These are phyloP conservation scores for Arctocebus calabarensis DNA, from an alignment of 2,797 vertebrate species.

Conservation along the genomic window DNA sequence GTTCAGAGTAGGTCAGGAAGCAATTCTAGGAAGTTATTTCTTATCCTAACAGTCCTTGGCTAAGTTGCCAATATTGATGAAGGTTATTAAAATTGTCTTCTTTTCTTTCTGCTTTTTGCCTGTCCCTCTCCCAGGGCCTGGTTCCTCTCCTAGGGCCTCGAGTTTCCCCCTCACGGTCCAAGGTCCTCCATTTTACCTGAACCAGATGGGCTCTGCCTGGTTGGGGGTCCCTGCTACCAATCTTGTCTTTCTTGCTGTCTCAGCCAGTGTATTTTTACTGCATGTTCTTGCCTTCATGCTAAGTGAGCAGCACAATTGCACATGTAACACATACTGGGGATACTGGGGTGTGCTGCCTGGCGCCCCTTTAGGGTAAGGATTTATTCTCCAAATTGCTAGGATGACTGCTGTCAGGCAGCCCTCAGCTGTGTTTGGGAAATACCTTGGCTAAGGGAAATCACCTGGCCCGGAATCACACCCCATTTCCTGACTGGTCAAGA, in stretches of 20 bases:
- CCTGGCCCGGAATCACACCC: neutral
- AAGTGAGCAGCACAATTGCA: neutral
- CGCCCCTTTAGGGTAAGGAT: no score
- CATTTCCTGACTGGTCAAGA: neutral
- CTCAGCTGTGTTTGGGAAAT: neutral
- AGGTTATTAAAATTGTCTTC: neutral
- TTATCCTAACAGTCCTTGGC: neutral
- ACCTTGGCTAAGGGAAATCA: neutral
- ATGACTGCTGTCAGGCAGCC: no score
- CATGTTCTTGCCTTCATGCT: neutral
- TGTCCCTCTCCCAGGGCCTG: neutral
- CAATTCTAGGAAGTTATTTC: neutral
- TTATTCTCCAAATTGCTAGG: no score
- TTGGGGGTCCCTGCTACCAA: neutral
- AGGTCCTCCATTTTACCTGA: neutral
- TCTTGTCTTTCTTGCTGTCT: neutral
- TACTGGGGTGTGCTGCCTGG: neutral
- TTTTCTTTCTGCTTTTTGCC: neutral
- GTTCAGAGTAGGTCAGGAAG: neutral
- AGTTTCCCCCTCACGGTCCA: neutral
- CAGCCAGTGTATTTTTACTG: neutral
- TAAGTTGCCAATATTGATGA: neutral
- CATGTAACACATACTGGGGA: neutral
- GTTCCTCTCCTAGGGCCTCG: no score
- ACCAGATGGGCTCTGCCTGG: neutral